These are phyloP conservation scores for Cryptotis parvus DNA, from an alignment of 2,113 vertebrate genomes.

Conservation along the genomic window DNA sequence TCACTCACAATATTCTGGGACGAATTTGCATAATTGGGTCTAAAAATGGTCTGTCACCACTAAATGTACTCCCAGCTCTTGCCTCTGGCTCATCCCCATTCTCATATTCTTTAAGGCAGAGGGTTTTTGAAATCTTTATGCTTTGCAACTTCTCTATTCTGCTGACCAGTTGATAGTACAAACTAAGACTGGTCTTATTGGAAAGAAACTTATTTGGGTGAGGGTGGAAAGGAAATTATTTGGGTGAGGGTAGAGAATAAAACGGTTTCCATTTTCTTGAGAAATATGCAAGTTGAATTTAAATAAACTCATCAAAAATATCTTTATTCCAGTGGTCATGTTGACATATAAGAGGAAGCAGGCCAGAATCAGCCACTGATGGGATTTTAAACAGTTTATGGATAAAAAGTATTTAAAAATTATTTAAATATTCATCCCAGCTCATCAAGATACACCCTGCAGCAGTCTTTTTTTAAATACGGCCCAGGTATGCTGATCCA, in stretches of 20 bases:
- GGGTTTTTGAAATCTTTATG: not conserved
- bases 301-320: constrained; percentile 6
- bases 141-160: constrained; percentile 22
- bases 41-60: constrained; percentile 85
- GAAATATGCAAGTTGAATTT: constrained; percentile 40
- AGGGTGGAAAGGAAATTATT: constrained; percentile 37
- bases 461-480: too few relatives aligned
- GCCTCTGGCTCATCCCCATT: constrained; percentile 53
- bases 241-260: not conserved
- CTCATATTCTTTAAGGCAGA: not conserved
- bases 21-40: constrained; percentile 86
- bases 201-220: constrained; percentile 37
- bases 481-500: too few relatives aligned
- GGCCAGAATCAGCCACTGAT: not conserved
- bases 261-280: constrained; percentile 25
- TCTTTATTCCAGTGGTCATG: constrained; percentile 25
- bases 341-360: not conserved
- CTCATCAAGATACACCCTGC: too few relatives aligned
- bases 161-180: not conserved
- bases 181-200: not conserved
- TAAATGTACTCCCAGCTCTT: constrained; percentile 70
- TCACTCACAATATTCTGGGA: constrained; percentile 82
- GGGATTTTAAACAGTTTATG: not conserved
- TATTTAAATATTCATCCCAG: not conserved
- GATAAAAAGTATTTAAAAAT: not conserved